A percentile compares a stretch with the other conserved stretches of the same genome.
Evolutionary conservation across 2,797 vertebrate genomes (phyloP).

Genomic region (Pseudochaenichthys georgianus): DNA sequence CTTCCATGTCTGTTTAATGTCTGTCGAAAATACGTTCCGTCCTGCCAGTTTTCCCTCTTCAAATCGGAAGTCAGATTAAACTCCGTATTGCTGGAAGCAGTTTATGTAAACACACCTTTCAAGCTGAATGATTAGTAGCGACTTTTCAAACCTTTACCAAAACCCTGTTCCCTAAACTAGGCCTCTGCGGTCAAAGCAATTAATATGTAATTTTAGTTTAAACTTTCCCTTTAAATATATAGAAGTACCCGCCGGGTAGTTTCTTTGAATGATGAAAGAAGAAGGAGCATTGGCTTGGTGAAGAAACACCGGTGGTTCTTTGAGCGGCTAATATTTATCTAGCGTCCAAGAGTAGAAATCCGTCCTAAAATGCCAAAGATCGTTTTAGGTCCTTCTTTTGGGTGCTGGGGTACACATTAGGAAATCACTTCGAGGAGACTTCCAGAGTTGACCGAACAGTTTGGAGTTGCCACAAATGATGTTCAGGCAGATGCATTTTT

Average conservation of each 20-base stretch:
- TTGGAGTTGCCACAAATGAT: not conserved
- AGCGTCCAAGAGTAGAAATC: not conserved
- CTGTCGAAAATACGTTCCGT: slow-evolving; percentile 76
- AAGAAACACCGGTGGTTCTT: slow-evolving; percentile 17
- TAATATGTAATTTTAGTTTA: slow-evolving; percentile 65
- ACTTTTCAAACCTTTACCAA: slow-evolving; percentile 74
- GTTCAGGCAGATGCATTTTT: not conserved
- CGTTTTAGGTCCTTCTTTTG: not conserved
- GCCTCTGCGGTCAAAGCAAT: slow-evolving; percentile 62
- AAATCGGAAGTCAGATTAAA: slow-evolving; percentile 80
- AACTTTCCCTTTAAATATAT: slow-evolving; percentile 32
- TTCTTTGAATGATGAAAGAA: slow-evolving; percentile 25
- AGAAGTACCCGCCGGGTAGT: slow-evolving; percentile 9
- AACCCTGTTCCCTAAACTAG: slow-evolving; percentile 49
- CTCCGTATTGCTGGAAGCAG: slow-evolving; percentile 74
- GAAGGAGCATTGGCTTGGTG: slow-evolving; percentile 2
- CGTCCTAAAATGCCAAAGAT: slow-evolving; percentile 6
- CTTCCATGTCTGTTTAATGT: slow-evolving; percentile 79
- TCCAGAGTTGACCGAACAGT: not conserved
- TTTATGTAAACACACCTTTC: slow-evolving; percentile 73
- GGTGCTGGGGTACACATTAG: not conserved
- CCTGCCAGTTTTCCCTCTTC: slow-evolving; percentile 72
- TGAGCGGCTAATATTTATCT: slow-evolving; percentile 4
- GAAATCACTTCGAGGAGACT: not conserved
- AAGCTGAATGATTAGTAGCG: slow-evolving; percentile 75